Evolutionary conservation across 2,888 invertebrate species (phyloP).

Genomic region (Agrenia bidenticulata): DNA sequence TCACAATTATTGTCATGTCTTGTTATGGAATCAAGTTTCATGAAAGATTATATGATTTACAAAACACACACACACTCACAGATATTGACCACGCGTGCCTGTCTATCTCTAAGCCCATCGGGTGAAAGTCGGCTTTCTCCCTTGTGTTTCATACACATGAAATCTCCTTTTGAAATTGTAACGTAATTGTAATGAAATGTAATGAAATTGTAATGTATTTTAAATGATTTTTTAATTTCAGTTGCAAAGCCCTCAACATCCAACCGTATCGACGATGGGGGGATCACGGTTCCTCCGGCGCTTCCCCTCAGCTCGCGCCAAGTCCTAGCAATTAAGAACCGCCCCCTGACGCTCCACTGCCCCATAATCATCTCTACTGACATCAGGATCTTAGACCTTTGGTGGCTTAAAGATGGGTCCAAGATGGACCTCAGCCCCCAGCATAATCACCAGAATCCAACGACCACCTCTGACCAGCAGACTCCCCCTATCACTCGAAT

Average conservation of each 20-base stretch:
- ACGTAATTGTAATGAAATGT: too few species aligned
- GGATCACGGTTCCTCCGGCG: conserved; percentile 42
- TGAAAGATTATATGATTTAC: too few species aligned
- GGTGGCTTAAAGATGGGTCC: conserved; percentile 50
- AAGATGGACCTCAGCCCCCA: conserved; percentile 39
- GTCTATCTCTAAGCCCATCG: too few species aligned
- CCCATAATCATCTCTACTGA: conserved; percentile 35
- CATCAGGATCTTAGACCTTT: conserved; percentile 38
- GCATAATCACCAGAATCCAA: conserved; percentile 14
- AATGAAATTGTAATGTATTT: too few species aligned
- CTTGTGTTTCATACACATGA: too few species aligned
- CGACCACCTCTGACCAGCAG: conserved; percentile 27
- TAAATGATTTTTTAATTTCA: conserved; percentile 21
- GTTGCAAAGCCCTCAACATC: conserved; percentile 37
- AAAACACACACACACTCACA: too few species aligned
- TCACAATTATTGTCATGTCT: not conserved
- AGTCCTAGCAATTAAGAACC: conserved; percentile 42
- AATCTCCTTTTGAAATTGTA: too few species aligned
- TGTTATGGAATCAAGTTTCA: too few species aligned
- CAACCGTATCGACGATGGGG: conserved; percentile 48
- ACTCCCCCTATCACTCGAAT: conserved; percentile 19
- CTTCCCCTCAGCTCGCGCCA: conserved; percentile 36
- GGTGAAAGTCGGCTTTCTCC: too few species aligned
- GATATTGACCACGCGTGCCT: too few species aligned
- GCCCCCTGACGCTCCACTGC: conserved; percentile 44